phyloP scores from a whole-genome alignment of 2,797 vertebrate genomes.

The Coreius guichenoti region DNA sequence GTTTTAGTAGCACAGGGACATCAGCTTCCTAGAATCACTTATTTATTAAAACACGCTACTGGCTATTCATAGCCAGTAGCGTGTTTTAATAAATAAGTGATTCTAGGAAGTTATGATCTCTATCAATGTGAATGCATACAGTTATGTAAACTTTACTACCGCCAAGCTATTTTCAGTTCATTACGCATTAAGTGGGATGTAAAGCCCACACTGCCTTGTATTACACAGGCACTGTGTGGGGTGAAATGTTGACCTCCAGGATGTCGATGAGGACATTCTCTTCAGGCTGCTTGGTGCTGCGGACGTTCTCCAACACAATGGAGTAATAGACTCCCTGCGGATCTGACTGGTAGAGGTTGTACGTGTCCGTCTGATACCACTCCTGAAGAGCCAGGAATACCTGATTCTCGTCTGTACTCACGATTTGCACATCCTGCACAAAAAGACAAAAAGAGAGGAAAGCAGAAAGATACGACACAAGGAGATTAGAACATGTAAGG shows the following conservation, averaged over 20 bases:
- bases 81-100: too few species aligned
- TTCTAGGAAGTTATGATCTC: too few species aligned
- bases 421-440: slow-evolving; percentile 90
- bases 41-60: slow-evolving; percentile 18
- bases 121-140: background rate
- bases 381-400: slow-evolving; percentile 95
- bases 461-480: background rate
- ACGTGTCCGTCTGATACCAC: slow-evolving; percentile 95
- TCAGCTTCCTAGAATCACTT: slow-evolving; percentile 20
- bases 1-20: slow-evolving; percentile 3
- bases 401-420: slow-evolving; percentile 94
- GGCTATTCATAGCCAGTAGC: too few species aligned
- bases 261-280: slow-evolving; percentile 91
- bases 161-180: background rate
- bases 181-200: background rate
- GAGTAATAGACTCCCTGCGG: slow-evolving; percentile 87
- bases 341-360: slow-evolving; percentile 96
- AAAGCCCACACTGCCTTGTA: slow-evolving; percentile 18
- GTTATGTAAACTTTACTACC: background rate
- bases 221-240: background rate
- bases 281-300: slow-evolving; percentile 93
- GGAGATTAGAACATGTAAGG: slow-evolving; percentile 5
- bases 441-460: slow-evolving; percentile 11
- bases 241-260: slow-evolving; percentile 83
- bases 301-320: slow-evolving; percentile 88